Conservation (phyloP, 1,140 invertebrate species). For the Drosophila truncata region DNA sequence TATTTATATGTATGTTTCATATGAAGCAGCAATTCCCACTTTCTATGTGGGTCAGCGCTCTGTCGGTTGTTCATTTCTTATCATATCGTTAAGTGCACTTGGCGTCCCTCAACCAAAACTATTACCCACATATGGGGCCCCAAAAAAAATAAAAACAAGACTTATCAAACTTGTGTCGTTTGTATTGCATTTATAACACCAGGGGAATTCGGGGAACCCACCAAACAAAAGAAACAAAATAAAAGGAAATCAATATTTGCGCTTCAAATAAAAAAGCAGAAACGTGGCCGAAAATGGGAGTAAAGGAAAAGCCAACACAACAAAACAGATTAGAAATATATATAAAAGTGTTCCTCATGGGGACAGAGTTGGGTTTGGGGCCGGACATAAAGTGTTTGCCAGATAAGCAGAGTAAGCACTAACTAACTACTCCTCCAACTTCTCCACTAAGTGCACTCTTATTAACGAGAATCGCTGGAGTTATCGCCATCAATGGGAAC, state of each 20-base stretch:
- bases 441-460: constrained; percentile 37
- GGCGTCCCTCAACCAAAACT: constrained; percentile 49
- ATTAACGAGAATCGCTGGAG: constrained; percentile 26
- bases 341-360: background rate
- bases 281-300: constrained; percentile 9
- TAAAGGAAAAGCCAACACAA: constrained; percentile 23
- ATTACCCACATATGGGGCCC: constrained; percentile 42
- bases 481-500: constrained; percentile 20
- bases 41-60: constrained; percentile 31
- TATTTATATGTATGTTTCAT: background rate
- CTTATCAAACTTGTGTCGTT: constrained; percentile 58
- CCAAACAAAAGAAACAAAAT: background rate
- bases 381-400: constrained; percentile 46
- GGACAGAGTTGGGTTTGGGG: constrained; percentile 1
- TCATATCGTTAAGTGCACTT: constrained; percentile 80
- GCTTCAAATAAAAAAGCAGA: constrained; percentile 61
- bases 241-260: constrained; percentile 76
- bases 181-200: constrained; percentile 51
- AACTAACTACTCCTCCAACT: constrained; percentile 15
- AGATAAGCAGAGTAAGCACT: constrained; percentile 41
- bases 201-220: background rate
- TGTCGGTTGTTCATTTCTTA: constrained; percentile 50
- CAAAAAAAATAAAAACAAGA: constrained; percentile 13
- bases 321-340: constrained; percentile 33
- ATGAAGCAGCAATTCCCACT: constrained; percentile 12